A percentile compares a stretch with the other conserved stretches of the same genome.
These are phyloP conservation scores for Aspidiotus destructor DNA, from an alignment of 2,888 invertebrate genomes.

Conservation along the genomic window DNA sequence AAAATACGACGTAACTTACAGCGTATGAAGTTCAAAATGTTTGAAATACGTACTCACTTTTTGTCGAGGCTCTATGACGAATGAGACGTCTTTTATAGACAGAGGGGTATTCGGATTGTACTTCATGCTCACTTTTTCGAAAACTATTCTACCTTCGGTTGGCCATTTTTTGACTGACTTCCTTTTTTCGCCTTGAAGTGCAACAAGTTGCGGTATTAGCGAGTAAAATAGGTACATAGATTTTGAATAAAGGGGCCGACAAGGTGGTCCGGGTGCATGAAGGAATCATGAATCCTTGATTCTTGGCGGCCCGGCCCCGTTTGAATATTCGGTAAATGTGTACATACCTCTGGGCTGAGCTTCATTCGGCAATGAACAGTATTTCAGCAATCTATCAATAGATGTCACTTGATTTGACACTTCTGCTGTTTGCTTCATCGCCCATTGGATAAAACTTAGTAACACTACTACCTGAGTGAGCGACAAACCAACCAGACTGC, in stretches of 20 bases:
- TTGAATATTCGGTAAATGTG: background rate
- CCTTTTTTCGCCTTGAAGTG: background rate
- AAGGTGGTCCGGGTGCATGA: background rate
- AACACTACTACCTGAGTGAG: constrained; percentile 25
- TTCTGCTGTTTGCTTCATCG: constrained; percentile 26
- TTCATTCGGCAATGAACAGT: constrained; percentile 26
- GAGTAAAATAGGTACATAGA: background rate
- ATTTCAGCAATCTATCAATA: constrained; percentile 31
- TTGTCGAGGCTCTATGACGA: constrained; percentile 52
- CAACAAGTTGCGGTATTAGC: too few relatives aligned
- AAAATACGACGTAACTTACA: background rate
- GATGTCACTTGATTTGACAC: constrained; percentile 34
- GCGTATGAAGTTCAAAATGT: background rate
- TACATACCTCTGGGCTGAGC: constrained; percentile 16
- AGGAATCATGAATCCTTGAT: background rate
- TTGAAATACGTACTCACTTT: constrained; percentile 43
- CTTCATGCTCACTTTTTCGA: constrained; percentile 57
- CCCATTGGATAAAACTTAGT: constrained; percentile 18
- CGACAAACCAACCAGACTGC: constrained; percentile 29
- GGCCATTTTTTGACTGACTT: constrained; percentile 52
- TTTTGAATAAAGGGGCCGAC: background rate
- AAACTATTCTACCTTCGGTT: constrained; percentile 57
- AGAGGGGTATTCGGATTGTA: constrained; percentile 61
- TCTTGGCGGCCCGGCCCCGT: background rate
- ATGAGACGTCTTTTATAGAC: constrained; percentile 62